Evolutionary conservation across 2,888 invertebrate genomes (phyloP), one percentile per base, ranked within the genome.

Genomic region (Girardia tigrina): DNA sequence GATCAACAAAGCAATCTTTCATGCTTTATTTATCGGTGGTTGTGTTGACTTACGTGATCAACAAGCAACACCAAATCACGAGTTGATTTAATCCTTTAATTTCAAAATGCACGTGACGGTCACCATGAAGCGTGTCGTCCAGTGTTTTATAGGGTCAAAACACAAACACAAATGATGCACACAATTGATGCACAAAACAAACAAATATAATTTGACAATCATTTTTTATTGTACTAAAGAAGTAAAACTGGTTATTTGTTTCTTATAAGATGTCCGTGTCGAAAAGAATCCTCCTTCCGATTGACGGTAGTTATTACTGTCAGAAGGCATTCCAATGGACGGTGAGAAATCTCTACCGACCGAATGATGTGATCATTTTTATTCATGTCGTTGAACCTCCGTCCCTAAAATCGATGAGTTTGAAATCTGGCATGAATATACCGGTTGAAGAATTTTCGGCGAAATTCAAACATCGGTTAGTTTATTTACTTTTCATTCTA

Each of bases 341-440:
- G 4, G 4, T 16, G 8, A 56, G 23, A 56, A 56, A 56, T 56
- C 56, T 56, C 4, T 56, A 8, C n/a, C n/a, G 23, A 16, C 56
- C 56, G n/a, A 23, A 56, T 56, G 56, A 56, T 56, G 56, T 56
- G 4, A 6, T 56, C 4, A 56, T 56, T 20, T 56, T 56, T 56
- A 23, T 56, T 56, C 56, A 56, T 56, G 56, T 56, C 4, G 56
- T 56, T 23, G n/a, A 56, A 6, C 56, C 56, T 4, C 56, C 56
- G 4, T n/a, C 23, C 23, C 23, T 56, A 23, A 56, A 56, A 56
- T 56, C 56, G 8, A 20, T 56, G 6, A 56, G 20, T 6, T 12
- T 56, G 4, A 56, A 56, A 56, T 56, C 56, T n/a, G 56, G 56
- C 20, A 56, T 56, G n/a, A 56, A 56, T n/a, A 56, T 56, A 56